Base-by-base conservation (phyloP, 2,888 invertebrate species). In the Graphium colonna region DNA sequence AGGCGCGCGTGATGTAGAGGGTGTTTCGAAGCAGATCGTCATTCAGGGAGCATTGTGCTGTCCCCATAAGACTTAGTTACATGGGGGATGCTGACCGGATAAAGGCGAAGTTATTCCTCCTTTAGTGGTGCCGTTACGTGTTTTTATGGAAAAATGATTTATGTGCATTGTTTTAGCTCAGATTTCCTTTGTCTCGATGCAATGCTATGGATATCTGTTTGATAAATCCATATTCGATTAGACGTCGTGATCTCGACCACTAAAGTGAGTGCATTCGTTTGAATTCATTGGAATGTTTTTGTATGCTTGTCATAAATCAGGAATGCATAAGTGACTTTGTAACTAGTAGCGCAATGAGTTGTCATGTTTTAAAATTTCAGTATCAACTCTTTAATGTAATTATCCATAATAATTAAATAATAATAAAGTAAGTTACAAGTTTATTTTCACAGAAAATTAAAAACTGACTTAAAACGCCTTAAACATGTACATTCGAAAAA, bases 91-190 rank as follows among this genome's bases (percentile, higher is more conserved):
- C 70, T 45, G 64, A 49, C 56, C 55, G 60, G 59, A 55, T 59
- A 58, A 64, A 63, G 55, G 60, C 60, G 60, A 66, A 53, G 55
- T 63, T 65, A 66, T 67, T 64, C 64, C 61, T 61, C 63, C 62
- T 64, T 62, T 48, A 36, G 57, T 64, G 58, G 65, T 64, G 58
- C 66, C 64, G 65, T 62, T 64, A 60, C 66, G 57, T 12, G 1
- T 36, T 62, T 71, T 63, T 64, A 58, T 63, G 57, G 59, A 62
- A 60, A 67, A 70, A 82, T 85, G 81, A 86, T 84, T 87, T 79
- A 86, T 85, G 84, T 79, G 77, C 86, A 85, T 85, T 68, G 61
- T 75, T 75, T 76, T 71, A 45, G 21, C 13, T 68, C 64, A 68
- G 62, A 61, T 64, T n/a, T 57, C 64, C 67, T 79, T 79, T 79